phyloP scores from a whole-genome alignment of 2,888 invertebrate species.

The Drosophila longiperda region DNA sequence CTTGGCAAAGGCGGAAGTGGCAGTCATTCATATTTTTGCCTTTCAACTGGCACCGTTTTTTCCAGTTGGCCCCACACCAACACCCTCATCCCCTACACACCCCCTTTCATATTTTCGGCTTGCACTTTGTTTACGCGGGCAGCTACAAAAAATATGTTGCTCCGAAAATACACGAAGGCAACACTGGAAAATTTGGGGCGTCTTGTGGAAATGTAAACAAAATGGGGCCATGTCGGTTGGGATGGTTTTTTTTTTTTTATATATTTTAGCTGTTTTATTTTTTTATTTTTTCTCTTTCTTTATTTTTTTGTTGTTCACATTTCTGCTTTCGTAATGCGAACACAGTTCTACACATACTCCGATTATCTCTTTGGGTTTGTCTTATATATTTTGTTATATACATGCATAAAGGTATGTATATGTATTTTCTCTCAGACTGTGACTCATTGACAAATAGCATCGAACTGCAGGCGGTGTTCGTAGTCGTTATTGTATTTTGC shows the following conservation, averaged over 20 bases:
- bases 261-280: conserved; percentile 21
- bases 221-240: conserved; percentile 58
- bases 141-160: conserved; percentile 48
- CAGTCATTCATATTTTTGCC: conserved; percentile 58
- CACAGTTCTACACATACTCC: conserved; percentile 22
- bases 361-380: conserved; percentile 27
- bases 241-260: conserved; percentile 13
- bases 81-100: conserved; percentile 1
- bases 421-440: conserved; percentile 23
- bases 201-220: conserved; percentile 65
- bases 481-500: conserved; percentile 25
- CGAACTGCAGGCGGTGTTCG: conserved; percentile 68
- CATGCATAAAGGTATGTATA: not conserved
- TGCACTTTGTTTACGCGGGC: conserved; percentile 56
- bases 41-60: conserved; percentile 28
- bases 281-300: conserved; percentile 7
- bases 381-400: conserved; percentile 6
- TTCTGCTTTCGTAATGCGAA: conserved; percentile 36
- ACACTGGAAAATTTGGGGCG: conserved; percentile 64
- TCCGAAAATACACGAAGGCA: conserved; percentile 54
- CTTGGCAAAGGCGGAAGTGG: conserved; percentile 59
- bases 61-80: conserved; percentile 2
- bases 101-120: conserved; percentile 10
- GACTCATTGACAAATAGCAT: conserved; percentile 79
- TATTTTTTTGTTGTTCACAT: conserved; percentile 23